These are phyloP conservation scores for Pagetopsis macropterus DNA, from an alignment of 2,797 vertebrate genomes.

Conservation along the genomic window DNA sequence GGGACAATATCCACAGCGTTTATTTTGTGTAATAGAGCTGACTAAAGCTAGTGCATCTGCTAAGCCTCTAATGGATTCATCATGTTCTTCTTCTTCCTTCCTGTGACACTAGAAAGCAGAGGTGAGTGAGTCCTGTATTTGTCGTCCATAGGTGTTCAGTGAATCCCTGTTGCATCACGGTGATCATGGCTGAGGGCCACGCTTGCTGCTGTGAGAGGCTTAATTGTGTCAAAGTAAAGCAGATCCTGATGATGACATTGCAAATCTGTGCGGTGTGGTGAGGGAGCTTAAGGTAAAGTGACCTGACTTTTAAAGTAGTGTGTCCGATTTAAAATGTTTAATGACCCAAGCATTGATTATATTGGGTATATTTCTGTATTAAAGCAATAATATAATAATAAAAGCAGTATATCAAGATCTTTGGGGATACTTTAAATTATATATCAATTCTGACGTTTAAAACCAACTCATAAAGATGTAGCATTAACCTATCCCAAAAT, in stretches of 20 bases:
- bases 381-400: not conserved
- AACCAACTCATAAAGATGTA: not conserved
- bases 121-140: slow-evolving; percentile 31
- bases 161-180: slow-evolving; percentile 64
- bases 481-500: not conserved
- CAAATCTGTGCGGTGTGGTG: slow-evolving; percentile 39
- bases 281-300: slow-evolving; percentile 2
- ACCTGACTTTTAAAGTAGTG: not conserved
- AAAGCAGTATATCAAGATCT: not conserved
- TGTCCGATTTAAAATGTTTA: not conserved
- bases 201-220: slow-evolving; percentile 67
- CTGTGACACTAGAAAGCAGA: not conserved
- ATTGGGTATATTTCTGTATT: not conserved
- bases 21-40: not conserved
- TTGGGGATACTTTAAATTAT: not conserved
- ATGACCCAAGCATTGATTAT: not conserved
- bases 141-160: slow-evolving; percentile 39
- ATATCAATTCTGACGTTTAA: not conserved
- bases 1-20: not conserved
- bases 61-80: not conserved
- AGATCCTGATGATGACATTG: slow-evolving; percentile 62
- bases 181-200: slow-evolving; percentile 34
- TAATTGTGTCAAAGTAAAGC: slow-evolving; percentile 55
- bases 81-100: not conserved
- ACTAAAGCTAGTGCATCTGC: not conserved